Conservation (phyloP, 2,888 invertebrate species). For the Unio pictorum region DNA sequence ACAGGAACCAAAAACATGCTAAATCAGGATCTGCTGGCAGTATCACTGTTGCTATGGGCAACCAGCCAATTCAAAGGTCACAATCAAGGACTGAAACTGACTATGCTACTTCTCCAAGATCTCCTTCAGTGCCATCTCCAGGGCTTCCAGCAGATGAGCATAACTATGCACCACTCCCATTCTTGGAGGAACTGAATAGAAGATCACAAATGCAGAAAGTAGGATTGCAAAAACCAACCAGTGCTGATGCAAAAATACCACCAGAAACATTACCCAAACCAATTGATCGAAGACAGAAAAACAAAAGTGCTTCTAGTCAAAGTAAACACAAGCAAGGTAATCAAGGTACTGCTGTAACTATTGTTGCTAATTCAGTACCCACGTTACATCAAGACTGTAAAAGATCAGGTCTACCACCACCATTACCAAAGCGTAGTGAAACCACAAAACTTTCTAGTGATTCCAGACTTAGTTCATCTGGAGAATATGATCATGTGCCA, state of each 20-base stretch:
- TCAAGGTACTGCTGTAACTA: conserved; percentile 3
- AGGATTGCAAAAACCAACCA: conserved; percentile 5
- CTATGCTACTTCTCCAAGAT: conserved; percentile 2
- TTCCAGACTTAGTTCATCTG: conserved; percentile 17
- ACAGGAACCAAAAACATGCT: conserved; percentile 22
- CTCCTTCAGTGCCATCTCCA: conserved; percentile 1
- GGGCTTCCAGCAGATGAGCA: conserved; percentile 11
- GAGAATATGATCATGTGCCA: conserved; percentile 26
- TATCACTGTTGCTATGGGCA: conserved; percentile 32
- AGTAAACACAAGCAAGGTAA: conserved; percentile 11
- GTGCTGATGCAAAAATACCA: conserved; percentile 20
- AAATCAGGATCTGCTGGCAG: conserved; percentile 24
- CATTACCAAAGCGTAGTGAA: conserved; percentile 62
- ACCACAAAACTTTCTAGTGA: conserved; percentile 52
- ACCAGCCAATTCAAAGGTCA: conserved; percentile 20
- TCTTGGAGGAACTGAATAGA: conserved; percentile 52
- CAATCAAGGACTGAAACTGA: background rate
- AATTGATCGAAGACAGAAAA: conserved; percentile 24
- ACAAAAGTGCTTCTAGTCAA: conserved; percentile 25
- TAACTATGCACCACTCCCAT: conserved; percentile 51
- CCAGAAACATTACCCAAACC: conserved; percentile 47
- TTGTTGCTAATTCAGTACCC: background rate
- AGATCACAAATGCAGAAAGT: conserved; percentile 31
- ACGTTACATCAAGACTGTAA: too few species aligned
- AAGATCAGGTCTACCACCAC: conserved; percentile 43